Base-by-base conservation (phyloP, 1,140 invertebrate species). In the Hycleus cichorii region DNA sequence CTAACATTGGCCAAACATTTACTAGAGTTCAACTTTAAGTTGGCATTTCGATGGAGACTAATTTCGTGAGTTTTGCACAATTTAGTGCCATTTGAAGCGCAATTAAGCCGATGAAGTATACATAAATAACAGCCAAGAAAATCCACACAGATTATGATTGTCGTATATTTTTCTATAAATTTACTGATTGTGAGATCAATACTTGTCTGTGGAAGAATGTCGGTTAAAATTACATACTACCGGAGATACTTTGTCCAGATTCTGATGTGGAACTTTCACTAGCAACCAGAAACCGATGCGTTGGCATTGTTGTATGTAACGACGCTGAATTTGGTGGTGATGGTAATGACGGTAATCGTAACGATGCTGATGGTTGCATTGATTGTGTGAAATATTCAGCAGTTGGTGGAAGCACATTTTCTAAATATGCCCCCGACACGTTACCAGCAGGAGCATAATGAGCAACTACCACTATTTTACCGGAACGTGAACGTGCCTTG, bases 361-460 rank as follows among this genome's bases (percentile, higher is more conserved):
- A 42, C 5, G 11, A 18, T 18, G 18, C 18, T 18, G 18, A 42
- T 6, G 43, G 52, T n/a, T 39, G 11, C 24, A 45, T 12, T n/a
- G 51, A 45, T 12, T 47, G 39, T 25, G 52, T 47, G 7, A 55
- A 46, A 39, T 47, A 55, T 55, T 55, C 52, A 39, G 52, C 52
- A 25, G 44, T 62, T 2, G 87, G 86, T 4, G 86, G 86, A 10
- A 86, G 75, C 2, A 93, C 90, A 72, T 93, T 91, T 50, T 81
- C 77, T 64, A 86, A 79, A 70, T 89, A 91, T 12, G 82, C 78
- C 1, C 89, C 89, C 2, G 85, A 83, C 9, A 86, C 75, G 70
- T 93, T 93, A 3, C 90, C 90, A 1, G 79, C 76, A 0, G 89
- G 89, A 9, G 82, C 80, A 69, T 93, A 94, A 71, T 89, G 88